Percentiles rank a stretch among this genome's conserved stretches.
These are phyloP conservation scores for Orchesellides sinensis DNA, from an alignment of 2,888 invertebrate genomes.

Conservation along the genomic window DNA sequence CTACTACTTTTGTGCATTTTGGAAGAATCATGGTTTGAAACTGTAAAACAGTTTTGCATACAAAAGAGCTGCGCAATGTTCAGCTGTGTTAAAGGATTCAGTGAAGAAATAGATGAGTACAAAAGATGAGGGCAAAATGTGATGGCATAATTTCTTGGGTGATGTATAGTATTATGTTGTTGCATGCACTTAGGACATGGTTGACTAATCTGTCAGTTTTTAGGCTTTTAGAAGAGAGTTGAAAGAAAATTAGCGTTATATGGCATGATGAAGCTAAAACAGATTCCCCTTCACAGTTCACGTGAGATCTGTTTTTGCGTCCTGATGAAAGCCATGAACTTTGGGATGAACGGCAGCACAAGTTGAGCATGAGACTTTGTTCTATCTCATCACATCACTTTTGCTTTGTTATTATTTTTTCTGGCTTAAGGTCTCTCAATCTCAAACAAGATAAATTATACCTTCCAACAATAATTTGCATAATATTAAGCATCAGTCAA, in stretches of 20 bases:
- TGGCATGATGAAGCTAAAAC: conserved; percentile 21
- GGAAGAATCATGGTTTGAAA: too few relatives aligned
- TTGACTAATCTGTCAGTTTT: conserved; percentile 20
- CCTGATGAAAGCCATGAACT: conserved; percentile 32
- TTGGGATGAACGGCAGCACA: not conserved
- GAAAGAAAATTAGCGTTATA: conserved; percentile 10
- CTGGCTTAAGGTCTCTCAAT: too few relatives aligned
- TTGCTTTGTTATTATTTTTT: too few relatives aligned
- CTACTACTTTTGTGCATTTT: not conserved
- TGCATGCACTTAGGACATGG: not conserved
- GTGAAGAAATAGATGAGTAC: not conserved
- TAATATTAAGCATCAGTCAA: too few relatives aligned
- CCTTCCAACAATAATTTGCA: too few relatives aligned
- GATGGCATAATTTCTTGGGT: conserved; percentile 17
- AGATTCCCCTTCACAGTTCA: conserved; percentile 22
- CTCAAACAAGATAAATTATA: too few relatives aligned
- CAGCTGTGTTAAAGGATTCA: conserved; percentile 2
- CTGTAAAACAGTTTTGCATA: not conserved
- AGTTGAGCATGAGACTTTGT: not conserved
- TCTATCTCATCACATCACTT: not conserved
- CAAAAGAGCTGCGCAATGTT: not conserved
- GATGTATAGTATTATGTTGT: conserved; percentile 24
- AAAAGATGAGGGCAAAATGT: conserved; percentile 7
- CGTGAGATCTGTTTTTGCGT: conserved; percentile 28
- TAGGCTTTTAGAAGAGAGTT: conserved; percentile 5